phyloP scores from a whole-genome alignment of 37 sponge, comb jelly and placozoan species.

The Cliona cf. orientalis region DNA sequence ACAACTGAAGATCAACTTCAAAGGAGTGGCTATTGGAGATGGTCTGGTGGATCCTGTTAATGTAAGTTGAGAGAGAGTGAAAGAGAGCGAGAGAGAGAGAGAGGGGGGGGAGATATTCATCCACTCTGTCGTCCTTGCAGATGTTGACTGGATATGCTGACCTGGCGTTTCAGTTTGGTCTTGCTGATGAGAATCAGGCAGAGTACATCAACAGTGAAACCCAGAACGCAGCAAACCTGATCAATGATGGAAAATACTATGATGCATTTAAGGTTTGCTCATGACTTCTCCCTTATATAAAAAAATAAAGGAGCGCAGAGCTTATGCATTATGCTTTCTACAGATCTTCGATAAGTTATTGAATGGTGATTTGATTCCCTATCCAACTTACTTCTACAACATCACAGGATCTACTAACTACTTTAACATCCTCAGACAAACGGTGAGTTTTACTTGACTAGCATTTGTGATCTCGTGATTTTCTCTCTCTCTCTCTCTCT shows the following conservation, averaged over 20 bases:
- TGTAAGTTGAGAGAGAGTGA: too few species aligned
- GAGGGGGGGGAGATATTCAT: too few species aligned
- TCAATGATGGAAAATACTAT: slow-evolving; percentile 43
- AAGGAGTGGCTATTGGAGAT: slow-evolving; percentile 87
- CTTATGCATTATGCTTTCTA: not conserved
- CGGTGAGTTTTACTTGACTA: slow-evolving; percentile 26
- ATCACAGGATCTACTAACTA: slow-evolving; percentile 85
- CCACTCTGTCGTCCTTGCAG: slow-evolving; percentile 15
- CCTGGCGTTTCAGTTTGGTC: slow-evolving; percentile 62
- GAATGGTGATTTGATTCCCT: slow-evolving; percentile 83
- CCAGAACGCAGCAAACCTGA: slow-evolving; percentile 33
- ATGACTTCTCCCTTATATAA: too few species aligned
- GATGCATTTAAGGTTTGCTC: slow-evolving; percentile 71
- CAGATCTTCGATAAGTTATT: slow-evolving; percentile 79
- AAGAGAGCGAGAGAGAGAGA: too few species aligned
- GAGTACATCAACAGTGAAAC: slow-evolving; percentile 42
- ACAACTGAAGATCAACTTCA: slow-evolving; percentile 69
- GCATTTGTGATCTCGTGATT: not conserved
- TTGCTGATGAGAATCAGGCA: slow-evolving; percentile 66
- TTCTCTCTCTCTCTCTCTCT: not conserved
- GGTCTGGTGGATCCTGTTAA: slow-evolving; percentile 84
- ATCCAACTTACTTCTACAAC: slow-evolving; percentile 82
- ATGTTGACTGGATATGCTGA: slow-evolving; percentile 71
- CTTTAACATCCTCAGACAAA: slow-evolving; percentile 64
- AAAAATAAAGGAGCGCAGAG: too few species aligned